Percentiles rank a stretch among this genome's conserved stretches.
Conservation (phyloP, 1,140 invertebrate species). For the Wiebesia pumilae region DNA sequence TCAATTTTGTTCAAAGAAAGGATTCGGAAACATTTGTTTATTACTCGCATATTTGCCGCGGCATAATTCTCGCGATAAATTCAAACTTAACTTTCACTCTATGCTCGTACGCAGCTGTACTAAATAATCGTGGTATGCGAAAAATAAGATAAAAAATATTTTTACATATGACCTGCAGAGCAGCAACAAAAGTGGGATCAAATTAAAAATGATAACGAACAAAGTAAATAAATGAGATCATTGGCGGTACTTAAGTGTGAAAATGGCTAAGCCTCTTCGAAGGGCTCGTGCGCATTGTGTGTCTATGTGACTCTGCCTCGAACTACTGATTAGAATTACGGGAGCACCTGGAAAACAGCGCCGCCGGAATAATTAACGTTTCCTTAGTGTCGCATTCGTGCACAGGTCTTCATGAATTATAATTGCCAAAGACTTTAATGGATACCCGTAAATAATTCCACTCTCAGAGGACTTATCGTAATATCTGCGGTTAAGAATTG, state of each 20-base stretch:
- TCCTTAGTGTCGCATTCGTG: conserved; percentile 31
- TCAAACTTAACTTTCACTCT: too few relatives aligned
- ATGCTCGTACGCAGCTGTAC: too few relatives aligned
- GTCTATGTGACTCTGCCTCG: background rate
- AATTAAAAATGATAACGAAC: background rate
- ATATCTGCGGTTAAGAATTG: conserved; percentile 4
- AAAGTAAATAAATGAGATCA: conserved; percentile 17
- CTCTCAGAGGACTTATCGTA: conserved; percentile 19
- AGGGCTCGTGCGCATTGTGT: too few relatives aligned
- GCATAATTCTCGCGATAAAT: too few relatives aligned
- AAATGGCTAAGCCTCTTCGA: background rate
- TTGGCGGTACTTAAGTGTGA: background rate
- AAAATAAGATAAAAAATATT: too few relatives aligned
- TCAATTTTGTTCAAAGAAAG: too few relatives aligned
- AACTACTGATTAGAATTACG: conserved; percentile 42
- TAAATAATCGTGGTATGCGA: too few relatives aligned
- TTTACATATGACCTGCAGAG: too few relatives aligned
- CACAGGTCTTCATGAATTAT: conserved; percentile 32
- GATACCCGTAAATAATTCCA: conserved; percentile 24
- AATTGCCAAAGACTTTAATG: conserved; percentile 36
- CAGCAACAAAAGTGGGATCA: too few relatives aligned
- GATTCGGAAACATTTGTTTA: too few relatives aligned
- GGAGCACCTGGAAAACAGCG: background rate
- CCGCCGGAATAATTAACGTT: conserved; percentile 29
- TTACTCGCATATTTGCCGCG: too few relatives aligned